phyloP scores from a whole-genome alignment of 2,797 vertebrate genomes.

The Paedocypris micromegethes region DNA sequence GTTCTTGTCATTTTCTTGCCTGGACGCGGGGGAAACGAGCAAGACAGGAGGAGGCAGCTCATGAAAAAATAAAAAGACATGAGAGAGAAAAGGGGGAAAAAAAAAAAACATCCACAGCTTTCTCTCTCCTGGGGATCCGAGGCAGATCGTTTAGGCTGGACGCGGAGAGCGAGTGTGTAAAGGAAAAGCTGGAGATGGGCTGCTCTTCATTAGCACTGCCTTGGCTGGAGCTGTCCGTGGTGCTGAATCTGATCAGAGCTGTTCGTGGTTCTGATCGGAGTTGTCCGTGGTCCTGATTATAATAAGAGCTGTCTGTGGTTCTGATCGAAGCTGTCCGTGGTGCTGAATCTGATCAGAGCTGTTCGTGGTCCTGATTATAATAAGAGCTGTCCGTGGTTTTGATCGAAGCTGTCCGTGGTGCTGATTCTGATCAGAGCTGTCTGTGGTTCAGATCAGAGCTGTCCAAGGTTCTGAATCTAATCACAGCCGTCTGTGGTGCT shows the following conservation, averaged over 20 bases:
- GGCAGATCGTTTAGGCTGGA: constrained; percentile 19
- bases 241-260: constrained; percentile 14
- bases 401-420: no score
- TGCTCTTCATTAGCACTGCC: constrained; percentile 31
- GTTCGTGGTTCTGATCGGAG: no score
- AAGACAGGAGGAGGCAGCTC: constrained; percentile 15
- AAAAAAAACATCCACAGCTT: constrained; percentile 16
- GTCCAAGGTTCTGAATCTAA: no score
- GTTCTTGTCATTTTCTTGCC: constrained; percentile 7
- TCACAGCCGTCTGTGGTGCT: no score
- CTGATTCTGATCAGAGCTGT: no score
- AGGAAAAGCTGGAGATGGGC: constrained; percentile 4
- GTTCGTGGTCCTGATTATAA: no score
- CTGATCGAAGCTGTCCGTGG: no score
- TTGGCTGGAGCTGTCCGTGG: constrained; percentile 27
- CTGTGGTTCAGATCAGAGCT: no score
- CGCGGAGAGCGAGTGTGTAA: constrained; percentile 20
- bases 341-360: no score
- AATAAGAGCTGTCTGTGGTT: no score
- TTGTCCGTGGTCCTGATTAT: no score
- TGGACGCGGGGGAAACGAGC: neutral
- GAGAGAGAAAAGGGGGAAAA: constrained; percentile 25
- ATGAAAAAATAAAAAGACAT: constrained; percentile 15
- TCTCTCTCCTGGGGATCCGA: constrained; percentile 29
- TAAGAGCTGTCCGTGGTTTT: no score